phyloP scores from a whole-genome alignment of 2,888 invertebrate genomes.

The Drosophila melanosoma region DNA sequence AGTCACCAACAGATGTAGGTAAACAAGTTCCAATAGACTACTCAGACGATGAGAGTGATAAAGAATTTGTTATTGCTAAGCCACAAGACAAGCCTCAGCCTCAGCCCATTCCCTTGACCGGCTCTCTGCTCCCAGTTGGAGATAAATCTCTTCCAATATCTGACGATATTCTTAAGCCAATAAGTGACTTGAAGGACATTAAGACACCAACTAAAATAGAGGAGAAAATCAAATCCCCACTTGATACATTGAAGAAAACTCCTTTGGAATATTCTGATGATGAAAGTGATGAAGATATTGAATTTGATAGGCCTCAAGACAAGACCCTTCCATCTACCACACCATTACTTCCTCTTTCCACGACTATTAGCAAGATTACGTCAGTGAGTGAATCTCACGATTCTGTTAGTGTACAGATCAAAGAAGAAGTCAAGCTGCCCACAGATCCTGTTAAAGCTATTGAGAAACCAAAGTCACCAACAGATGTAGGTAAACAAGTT shows the following conservation, averaged over 20 bases:
- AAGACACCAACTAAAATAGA: constrained; percentile 9
- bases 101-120: neutral
- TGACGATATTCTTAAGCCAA: constrained; percentile 1
- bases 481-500: neutral
- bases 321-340: neutral
- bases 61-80: too few species aligned
- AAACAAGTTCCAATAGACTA: too few species aligned
- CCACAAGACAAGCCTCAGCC: neutral
- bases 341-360: neutral
- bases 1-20: too few species aligned
- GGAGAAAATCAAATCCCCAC: constrained; percentile 15
- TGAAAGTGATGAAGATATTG: constrained; percentile 25
- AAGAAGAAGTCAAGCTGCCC: constrained; percentile 13
- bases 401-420: constrained; percentile 2
- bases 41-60: too few species aligned
- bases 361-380: constrained; percentile 4
- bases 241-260: constrained; percentile 1
- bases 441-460: constrained; percentile 3
- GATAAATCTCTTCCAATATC: constrained; percentile 5
- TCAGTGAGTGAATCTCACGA: constrained; percentile 14
- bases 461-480: constrained; percentile 7
- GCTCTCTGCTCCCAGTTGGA: neutral
- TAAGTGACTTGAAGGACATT: neutral
- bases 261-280: constrained; percentile 13
- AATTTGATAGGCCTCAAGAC: constrained; percentile 2